These are phyloP conservation scores for Hypolimnas misippus DNA, from an alignment of 2,888 invertebrate genomes.

Conservation along the genomic window DNA sequence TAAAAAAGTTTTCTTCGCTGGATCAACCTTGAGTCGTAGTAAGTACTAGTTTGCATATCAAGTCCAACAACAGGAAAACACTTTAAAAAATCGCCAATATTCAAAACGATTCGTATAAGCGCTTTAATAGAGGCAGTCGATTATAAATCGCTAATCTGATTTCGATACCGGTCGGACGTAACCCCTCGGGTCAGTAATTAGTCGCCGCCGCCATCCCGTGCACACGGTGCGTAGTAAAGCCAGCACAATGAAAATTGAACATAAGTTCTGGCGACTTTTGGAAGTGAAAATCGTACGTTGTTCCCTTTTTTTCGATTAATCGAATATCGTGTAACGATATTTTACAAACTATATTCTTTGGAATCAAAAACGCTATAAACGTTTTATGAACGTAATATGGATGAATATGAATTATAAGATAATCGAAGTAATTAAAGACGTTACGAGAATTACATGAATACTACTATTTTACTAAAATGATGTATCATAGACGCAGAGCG, in stretches of 20 bases:
- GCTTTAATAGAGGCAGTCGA: constrained; percentile 30
- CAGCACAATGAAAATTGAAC: constrained; percentile 32
- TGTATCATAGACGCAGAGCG: too few relatives aligned
- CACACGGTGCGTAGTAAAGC: constrained; percentile 32
- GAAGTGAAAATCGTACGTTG: constrained; percentile 18
- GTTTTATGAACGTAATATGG: too few relatives aligned
- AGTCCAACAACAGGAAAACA: background rate
- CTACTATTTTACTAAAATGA: too few relatives aligned
- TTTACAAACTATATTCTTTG: background rate
- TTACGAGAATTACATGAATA: too few relatives aligned
- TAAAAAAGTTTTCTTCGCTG: too few relatives aligned
- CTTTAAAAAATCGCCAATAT: background rate
- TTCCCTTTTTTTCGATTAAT: constrained; percentile 16
- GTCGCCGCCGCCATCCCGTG: constrained; percentile 33
- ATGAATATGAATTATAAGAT: too few relatives aligned
- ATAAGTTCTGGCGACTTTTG: constrained; percentile 31
- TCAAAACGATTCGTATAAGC: background rate
- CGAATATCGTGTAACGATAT: background rate
- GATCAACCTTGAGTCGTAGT: too few relatives aligned
- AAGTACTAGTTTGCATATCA: too few relatives aligned
- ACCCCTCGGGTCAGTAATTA: constrained; percentile 39
- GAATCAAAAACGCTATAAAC: too few relatives aligned
- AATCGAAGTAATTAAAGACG: too few relatives aligned
- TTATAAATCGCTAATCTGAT: constrained; percentile 39
- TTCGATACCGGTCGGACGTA: constrained; percentile 36